Conservation (phyloP, 2,888 invertebrate genomes). For the Patella pellucida region DNA sequence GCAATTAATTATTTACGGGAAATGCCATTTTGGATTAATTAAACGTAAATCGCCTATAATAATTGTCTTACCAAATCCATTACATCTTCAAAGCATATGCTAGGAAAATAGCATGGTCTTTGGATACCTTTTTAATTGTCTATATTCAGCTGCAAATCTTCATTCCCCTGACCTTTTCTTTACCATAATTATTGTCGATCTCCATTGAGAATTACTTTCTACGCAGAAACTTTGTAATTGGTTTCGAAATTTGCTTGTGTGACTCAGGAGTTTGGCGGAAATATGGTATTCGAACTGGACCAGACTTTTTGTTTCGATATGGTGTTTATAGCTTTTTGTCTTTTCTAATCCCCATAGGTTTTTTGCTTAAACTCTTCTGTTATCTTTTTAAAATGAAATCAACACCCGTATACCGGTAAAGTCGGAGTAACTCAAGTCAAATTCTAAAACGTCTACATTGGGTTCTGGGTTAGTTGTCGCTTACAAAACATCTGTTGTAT, state of each 20-base stretch:
- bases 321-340: background rate
- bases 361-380: no score
- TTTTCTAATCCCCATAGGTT: background rate
- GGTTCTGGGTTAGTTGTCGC: no score
- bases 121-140: background rate
- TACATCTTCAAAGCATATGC: background rate
- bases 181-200: background rate
- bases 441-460: no score
- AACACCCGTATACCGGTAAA: no score
- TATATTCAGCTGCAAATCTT: background rate
- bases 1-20: background rate
- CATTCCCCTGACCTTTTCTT: background rate
- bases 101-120: background rate
- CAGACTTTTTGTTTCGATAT: background rate
- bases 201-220: background rate
- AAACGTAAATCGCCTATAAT: background rate
- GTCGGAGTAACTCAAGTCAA: no score
- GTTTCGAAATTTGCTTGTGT: background rate
- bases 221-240: background rate
- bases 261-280: background rate
- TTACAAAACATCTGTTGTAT: no score
- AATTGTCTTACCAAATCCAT: background rate
- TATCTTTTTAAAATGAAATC: no score
- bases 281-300: background rate
- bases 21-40: background rate